A percentile compares a stretch with the other conserved stretches of the same genome.
phyloP scores from a whole-genome alignment of 2,888 invertebrate species.

The Zelleria hepariella region DNA sequence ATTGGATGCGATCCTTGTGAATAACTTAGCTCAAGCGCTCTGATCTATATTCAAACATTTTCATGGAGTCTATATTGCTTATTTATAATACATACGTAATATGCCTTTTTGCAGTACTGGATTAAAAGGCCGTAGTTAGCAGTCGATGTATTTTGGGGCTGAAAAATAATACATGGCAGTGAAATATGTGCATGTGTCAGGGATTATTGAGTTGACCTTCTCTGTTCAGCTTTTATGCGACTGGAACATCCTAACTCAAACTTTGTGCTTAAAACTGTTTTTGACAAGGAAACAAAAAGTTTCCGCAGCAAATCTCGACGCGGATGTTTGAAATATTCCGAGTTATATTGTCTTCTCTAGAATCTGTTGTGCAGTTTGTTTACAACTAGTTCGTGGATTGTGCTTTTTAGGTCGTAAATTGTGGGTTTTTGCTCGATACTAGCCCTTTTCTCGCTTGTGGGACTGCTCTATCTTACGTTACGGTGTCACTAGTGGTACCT shows the following conservation, averaged over 20 bases:
- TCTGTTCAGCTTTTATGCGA: background rate
- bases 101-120: too few relatives aligned
- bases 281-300: conserved; percentile 33
- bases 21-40: too few relatives aligned
- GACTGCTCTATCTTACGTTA: too few relatives aligned
- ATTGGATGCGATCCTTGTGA: too few relatives aligned
- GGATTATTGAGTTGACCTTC: background rate
- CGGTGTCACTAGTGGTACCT: too few relatives aligned
- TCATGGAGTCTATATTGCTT: too few relatives aligned
- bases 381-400: background rate
- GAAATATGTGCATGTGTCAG: background rate
- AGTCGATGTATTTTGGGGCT: too few relatives aligned
- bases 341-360: background rate
- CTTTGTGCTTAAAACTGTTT: conserved; percentile 28
- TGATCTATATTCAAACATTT: too few relatives aligned
- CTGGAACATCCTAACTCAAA: conserved; percentile 23
- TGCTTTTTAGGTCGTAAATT: background rate
- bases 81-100: too few relatives aligned
- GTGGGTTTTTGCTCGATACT: background rate
- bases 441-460: background rate
- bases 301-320: background rate
- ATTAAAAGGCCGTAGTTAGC: too few relatives aligned
- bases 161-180: too few relatives aligned
- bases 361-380: background rate
- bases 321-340: background rate